Base-by-base conservation (phyloP, 1,140 invertebrate genomes). In the Euwallacea fornicatus region DNA sequence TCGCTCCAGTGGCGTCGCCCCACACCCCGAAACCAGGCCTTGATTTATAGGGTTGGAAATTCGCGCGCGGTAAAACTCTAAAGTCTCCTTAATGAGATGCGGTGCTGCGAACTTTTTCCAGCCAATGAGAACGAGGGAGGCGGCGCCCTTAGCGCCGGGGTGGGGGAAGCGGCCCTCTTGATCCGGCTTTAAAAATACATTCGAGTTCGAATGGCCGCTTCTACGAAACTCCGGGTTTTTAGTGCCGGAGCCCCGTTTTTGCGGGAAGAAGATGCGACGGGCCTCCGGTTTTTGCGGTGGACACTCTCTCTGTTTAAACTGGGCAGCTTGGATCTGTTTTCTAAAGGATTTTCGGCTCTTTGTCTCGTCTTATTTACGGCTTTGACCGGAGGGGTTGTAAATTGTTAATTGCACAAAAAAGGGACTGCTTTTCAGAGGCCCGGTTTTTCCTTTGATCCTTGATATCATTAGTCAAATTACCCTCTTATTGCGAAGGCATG, bases 151-250 rank as follows among this genome's bases (percentile, higher is more conserved):
- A 79, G 79, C 79, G 78, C 75, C 72, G 73, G 74, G 78, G 75
- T 76, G 76, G 78, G 78, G 76, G 72, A 77, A 73, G 73, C n/a
- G 21, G 11, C 75, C 72, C 73, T 73, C 74, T 74, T 76, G 76
- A 77, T 78, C 78, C 77, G 70, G 77, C 78, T 79, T 80, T 79
- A 79, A 80, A 80, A 80, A 80, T 80, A 79, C 76, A 80, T 80
- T 56, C 75, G 72, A 73, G 76, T 79, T 78, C 78, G 76, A 79
- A 80, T 79, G 77, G 79, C 77, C 69, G 79, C 76, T 61, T 62
- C 59, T 72, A 75, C 46, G 78, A 76, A 79, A 77, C 73, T 73
- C 66, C 78, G 76, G 66, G 72, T 78, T 80, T 76, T 75, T 64
- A 59, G 15, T 74, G 16, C 42, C 61, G 55, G 46, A 65, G 56